Conservation (phyloP, 2,797 vertebrate species). For the Staurois parvus region DNA sequence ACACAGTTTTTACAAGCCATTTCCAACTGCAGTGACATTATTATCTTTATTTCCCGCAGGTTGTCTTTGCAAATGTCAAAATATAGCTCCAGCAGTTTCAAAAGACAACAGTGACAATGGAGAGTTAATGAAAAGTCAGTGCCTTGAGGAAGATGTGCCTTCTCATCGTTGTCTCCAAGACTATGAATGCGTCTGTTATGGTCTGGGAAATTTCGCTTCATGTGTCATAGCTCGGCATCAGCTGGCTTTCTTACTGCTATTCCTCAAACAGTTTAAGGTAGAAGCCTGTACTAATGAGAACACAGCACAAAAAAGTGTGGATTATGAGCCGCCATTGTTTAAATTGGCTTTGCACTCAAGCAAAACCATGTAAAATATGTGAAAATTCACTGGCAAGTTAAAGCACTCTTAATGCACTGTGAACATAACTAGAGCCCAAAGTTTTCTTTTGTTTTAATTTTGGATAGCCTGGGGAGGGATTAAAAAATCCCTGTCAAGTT, state of each 20-base stretch:
- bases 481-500: too few species aligned
- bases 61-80: slow-evolving; percentile 13
- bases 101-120: neutral
- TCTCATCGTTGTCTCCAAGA: neutral
- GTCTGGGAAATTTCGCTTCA: slow-evolving; percentile 86
- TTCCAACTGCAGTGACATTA: neutral
- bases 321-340: too few species aligned
- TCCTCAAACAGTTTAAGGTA: slow-evolving; percentile 86
- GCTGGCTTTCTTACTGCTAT: slow-evolving; percentile 87
- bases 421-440: too few species aligned
- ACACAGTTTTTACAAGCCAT: neutral
- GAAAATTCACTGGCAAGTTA: too few species aligned
- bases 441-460: too few species aligned
- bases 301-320: neutral
- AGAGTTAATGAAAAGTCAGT: neutral
- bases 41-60: slow-evolving; percentile 12
- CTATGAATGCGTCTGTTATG: slow-evolving; percentile 85
- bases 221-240: slow-evolving; percentile 83
- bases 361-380: too few species aligned
- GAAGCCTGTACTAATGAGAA: neutral
- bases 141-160: neutral
- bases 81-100: neutral
- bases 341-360: too few species aligned
- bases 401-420: too few species aligned
- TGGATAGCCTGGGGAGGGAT: too few species aligned